Evolutionary conservation across 2,888 invertebrate genomes (phyloP), one percentile per base, ranked within the genome.

Genomic region (Phortica magna): DNA sequence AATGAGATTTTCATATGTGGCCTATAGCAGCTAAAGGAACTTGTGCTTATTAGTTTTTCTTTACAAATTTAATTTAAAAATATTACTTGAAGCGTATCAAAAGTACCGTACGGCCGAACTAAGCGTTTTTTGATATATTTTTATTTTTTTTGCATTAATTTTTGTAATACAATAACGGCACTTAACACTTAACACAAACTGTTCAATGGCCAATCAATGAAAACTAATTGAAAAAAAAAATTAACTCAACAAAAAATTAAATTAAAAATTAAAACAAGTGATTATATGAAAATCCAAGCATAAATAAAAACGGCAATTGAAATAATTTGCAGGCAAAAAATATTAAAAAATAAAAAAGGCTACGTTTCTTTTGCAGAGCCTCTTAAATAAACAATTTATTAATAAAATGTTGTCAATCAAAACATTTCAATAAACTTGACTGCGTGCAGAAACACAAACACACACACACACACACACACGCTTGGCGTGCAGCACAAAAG

Each of bases 151-250:
- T 48, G 6, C 6, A n/a, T 31, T 31, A 31, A 31, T 31, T 31
- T 0, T 48, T 48, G 9, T 9, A 12, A 6, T 14, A 6, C 7
- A 48, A 48, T 14, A 48, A 48, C 4, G 2, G 39, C 39, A 39
- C 31, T 65, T 65, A 39, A 65, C 14, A 48, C 9, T 14, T 14
- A 14, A 48, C 48, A 48, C 48, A 48, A 48, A 9, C 19, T 22
- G 1, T 22, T 87, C 88, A 85, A 88, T 85, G 81, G 85, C 85
- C 88, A 87, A 88, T 87, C 84, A 87, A 83, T 79, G 81, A 85
- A 82, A 84, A 88, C 88, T 88, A 88, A 88, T 85, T 85, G 85
- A 85, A 83, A 87, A 83, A 83, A 82, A 14, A 14, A 39, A 31
- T 31, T 14, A 80, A 77, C 87, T 87, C 83, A 80, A 78, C 81